Evolutionary conservation across 2,888 invertebrate species (phyloP), one percentile per base, ranked within the genome.

Genomic region (Drosophila hamatofila): DNA sequence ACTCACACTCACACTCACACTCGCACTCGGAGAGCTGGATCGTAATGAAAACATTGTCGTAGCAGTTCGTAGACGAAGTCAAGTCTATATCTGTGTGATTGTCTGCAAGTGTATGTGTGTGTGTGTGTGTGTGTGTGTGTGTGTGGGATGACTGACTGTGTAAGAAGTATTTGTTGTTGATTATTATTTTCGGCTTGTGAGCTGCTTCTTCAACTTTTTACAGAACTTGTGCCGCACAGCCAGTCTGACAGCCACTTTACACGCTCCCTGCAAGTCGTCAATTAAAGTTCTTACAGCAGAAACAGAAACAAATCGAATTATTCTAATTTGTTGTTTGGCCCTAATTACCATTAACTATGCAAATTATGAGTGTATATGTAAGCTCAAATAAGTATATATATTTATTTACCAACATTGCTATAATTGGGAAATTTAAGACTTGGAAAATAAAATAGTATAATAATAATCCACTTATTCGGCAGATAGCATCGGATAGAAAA

Each of bases 101-200:
- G n/a, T n/a, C n/a, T n/a, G n/a, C n/a, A n/a, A n/a, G n/a, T n/a
- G n/a, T n/a, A n/a, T n/a, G 16, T 27, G 30, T 49, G 18, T n/a
- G 14, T 30, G 49, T 30, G 18, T 30, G 0, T n/a, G 16, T 48
- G 6, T n/a, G 16, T 27, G 30, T 49, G 18, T n/a, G 14, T 30
- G 49, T 30, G 18, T 30, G 0, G 27, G 35, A 49, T 62, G 35
- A 42, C 21, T 12, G 54, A 35, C 49, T 66, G 65, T 64, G 69
- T 52, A 39, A 49, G 58, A 75, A 80, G 83, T 86, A 82, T 89
- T 88, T 89, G 90, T 88, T 80, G 90, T 78, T 86, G 88, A 89
- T 89, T 86, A 89, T 86, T 89, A 86, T 86, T 88, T 88, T 85
- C 86, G 84, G 88, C 69, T 81, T 79, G 77, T 84, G 75, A 71